Base-by-base conservation (phyloP, 2,888 invertebrate genomes). In the Elegia similella region DNA sequence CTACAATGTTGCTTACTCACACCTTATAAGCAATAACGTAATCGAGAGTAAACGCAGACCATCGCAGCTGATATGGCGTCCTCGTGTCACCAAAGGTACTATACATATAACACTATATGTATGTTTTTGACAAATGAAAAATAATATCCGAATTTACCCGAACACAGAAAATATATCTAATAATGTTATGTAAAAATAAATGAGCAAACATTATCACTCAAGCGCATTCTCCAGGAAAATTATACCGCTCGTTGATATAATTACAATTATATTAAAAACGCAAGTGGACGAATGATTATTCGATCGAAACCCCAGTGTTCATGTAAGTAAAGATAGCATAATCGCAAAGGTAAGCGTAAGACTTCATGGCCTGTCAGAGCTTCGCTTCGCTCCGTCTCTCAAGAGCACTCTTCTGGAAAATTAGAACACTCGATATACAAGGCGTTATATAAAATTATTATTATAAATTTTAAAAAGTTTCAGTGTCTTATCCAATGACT, bases 331-430 rank as follows among this genome's bases (percentile, higher is more conserved):
- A 38, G 10, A 38, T 38, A 12, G 12, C n/a, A 13, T 30, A 50
- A 48, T 48, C 30, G 16, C 12, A 50, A 46, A 46, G 23, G 17
- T 50, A 32, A 30, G 47, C 29, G 8, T 15, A 16, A 50, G 16
- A 17, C 34, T 34, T 50, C 34, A n/a, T 12, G 15, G 48, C 15
- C 32, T 15, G 30, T 16, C 30, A 15, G 10, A 6, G 16, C 34
- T 34, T 50, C 50, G 15, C 16, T 34, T 50, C 16, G 34, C 34
- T 50, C 34, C n/a, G 34, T 16, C 38, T 50, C 15, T 50, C n/a
- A 34, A 30, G 50, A 1, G 34, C 17, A 50, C 34, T 50, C 34
- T 50, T 34, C 15, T 10, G 34, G 50, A 50, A 50, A 50, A 50
- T 50, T 50, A n/a, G 12, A 38, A 10, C n/a, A 23, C 2, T 2